Evolutionary conservation across 2,797 vertebrate species (phyloP), one percentile per base, ranked within the genome.

Genomic region (Anomalospiza imberbis): DNA sequence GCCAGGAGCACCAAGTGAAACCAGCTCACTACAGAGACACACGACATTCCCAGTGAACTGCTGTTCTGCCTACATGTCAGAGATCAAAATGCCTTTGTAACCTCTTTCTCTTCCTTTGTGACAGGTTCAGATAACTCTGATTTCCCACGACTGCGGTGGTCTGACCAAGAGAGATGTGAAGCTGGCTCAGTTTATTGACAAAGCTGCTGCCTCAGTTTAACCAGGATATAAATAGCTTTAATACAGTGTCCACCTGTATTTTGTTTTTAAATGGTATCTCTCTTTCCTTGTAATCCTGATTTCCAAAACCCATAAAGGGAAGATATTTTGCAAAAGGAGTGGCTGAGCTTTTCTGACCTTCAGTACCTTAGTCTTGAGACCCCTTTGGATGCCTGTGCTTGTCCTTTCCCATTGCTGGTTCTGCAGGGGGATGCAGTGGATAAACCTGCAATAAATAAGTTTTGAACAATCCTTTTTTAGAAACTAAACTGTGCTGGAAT

Each of bases 51-150:
- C 25, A 4, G 4, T 40, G 80, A 77, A 8, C 36, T 76, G 75
- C 42, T 79, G 40, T 53, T 78, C 70, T 72, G 20, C 71, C 57
- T 63, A 1, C 1, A 2, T 26, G n/a, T 48, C 91, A 74, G 73
- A 47, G 48, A 76, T 65, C 42, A 54, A 44, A 60, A 32, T 13
- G 18, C 18, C 53, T 93, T 77, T 70, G 12, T 70, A 80, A 94
- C 60, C 68, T 57, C 38, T 68, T 68, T 42, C 85, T 79, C 96
- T 79, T 91, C 88, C 62, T 93, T 67, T 74, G 63, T 90, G 85
- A 57, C 97, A 99, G 99, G 99, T 99, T 93, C 99, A 99, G 96
- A 98, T 99, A 89, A 99, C 99, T 21, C 94, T 99, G 93, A 99
- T 98, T 8, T 99, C 99, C 9, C 99, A 99, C 3, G 98, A 99